These are phyloP conservation scores for Clanis bilineata DNA, from an alignment of 2,888 invertebrate genomes.

Conservation along the genomic window DNA sequence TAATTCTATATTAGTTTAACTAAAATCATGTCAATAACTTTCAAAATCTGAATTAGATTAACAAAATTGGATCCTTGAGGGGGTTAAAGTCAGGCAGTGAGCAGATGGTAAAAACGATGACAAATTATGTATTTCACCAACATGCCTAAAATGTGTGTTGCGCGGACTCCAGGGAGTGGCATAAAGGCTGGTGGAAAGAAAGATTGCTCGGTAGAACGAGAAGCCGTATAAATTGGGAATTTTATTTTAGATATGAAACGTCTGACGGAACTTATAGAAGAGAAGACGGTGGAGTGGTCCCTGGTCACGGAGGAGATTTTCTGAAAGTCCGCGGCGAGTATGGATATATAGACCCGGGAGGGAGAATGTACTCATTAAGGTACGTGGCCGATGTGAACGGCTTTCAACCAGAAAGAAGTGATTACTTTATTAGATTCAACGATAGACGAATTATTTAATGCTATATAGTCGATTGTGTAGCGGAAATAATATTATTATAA, in stretches of 20 bases:
- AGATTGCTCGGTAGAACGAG: too few species aligned
- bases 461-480: not conserved
- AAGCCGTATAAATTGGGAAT: conserved; percentile 12
- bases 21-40: too few species aligned
- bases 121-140: too few species aligned
- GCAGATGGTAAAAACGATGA: too few species aligned
- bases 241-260: conserved; percentile 60
- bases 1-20: conserved; percentile 18
- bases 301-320: conserved; percentile 35
- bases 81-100: too few species aligned
- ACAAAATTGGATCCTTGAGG: too few species aligned
- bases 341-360: conserved; percentile 78
- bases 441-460: conserved; percentile 64
- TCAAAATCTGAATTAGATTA: too few species aligned
- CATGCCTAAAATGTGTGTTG: too few species aligned
- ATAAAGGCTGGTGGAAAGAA: too few species aligned
- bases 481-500: too few species aligned
- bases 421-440: conserved; percentile 60
- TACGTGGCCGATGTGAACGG: conserved; percentile 85
- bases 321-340: conserved; percentile 72
- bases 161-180: too few species aligned
- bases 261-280: conserved; percentile 77
- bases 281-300: conserved; percentile 68
- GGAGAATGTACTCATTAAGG: conserved; percentile 55
- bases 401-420: conserved; percentile 49